Evolutionary conservation across 2,888 invertebrate genomes (phyloP), one percentile per base, ranked within the genome.

Genomic region (Parapristionchus giblindavisi): DNA sequence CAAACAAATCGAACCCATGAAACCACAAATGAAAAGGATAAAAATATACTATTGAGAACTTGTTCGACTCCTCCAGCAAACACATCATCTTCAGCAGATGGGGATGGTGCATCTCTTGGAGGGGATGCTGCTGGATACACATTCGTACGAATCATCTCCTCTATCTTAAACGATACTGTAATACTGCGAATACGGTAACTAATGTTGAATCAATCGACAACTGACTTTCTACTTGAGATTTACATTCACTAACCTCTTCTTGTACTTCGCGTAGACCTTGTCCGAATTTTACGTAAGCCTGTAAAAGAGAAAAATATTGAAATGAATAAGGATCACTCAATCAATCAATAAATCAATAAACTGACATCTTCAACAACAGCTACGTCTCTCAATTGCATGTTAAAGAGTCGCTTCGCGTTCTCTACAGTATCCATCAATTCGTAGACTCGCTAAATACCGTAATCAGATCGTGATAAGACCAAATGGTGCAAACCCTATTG

Each of bases 361-460:
- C 93, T 92, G 90, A 96, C 96, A 91, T 94, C 95, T 77, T 94
- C 94, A 36, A 97, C 96, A 78, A 96, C 93, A 91, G 95, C 95
- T 21, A 96, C 96, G 90, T 98, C 97, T 6, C 94, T 93, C 77
- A 93, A 91, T 88, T 97, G 96, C 27, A 93, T 93, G 54, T 94
- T 93, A 88, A 96, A 94, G 89, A 94, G 95, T 78, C 93, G 92
- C 84, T 93, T 93, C 4, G 94, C 94, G 60, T 93, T 93, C 74
- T 93, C 92, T 65, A 96, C 89, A 48, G 93, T 89, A 5, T 93
- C 92, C 72, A 96, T 90, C 65, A 97, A 90, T 2, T 93, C 80
- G 52, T 82, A 76, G 78, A 81, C 81, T 14, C 78, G 77, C 74
- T 78, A 36, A 66, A 65, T 38, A 43, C 17, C 17, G 1, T 58